A percentile compares a stretch with the other conserved stretches of the same genome.
These are phyloP conservation scores for Aleadryas rufinucha DNA, from an alignment of 2,113 vertebrate species.

Conservation along the genomic window DNA sequence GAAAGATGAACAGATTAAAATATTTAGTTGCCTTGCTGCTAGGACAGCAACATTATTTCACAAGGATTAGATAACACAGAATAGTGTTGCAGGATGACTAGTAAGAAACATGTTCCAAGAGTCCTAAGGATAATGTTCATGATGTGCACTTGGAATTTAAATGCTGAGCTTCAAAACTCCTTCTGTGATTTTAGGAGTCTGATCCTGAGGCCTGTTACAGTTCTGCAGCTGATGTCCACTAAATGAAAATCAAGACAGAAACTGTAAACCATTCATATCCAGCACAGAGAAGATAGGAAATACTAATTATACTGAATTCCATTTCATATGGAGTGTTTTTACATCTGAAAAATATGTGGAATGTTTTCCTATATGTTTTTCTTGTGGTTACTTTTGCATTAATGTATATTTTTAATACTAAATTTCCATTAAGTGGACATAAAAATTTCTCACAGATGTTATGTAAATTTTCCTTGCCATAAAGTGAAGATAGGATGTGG, in stretches of 20 bases:
- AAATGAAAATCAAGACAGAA: not conserved
- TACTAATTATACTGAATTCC: not conserved
- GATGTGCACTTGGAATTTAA: not conserved
- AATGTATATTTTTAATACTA: not conserved
- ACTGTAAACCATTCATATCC: not conserved
- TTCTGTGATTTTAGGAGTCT: not conserved
- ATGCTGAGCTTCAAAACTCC: not conserved
- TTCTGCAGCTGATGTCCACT: not conserved
- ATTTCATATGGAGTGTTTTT: not conserved
- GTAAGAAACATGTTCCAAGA: not conserved
- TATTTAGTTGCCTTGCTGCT: not conserved
- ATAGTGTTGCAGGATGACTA: not conserved
- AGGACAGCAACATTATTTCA: not conserved
- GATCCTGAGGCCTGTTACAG: not conserved
- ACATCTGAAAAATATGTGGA: not conserved
- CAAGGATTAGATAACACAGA: not conserved
- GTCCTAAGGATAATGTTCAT: not conserved
- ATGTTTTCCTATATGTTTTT: not conserved
- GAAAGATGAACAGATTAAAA: not conserved
- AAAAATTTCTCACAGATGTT: not conserved
- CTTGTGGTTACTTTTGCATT: not conserved
- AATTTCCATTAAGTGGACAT: not conserved
- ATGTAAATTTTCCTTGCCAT: not conserved
- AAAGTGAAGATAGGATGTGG: not conserved
- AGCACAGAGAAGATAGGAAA: not conserved